These are phyloP conservation scores for Hylia prasina DNA, from an alignment of 2,113 vertebrate genomes.

Conservation along the genomic window DNA sequence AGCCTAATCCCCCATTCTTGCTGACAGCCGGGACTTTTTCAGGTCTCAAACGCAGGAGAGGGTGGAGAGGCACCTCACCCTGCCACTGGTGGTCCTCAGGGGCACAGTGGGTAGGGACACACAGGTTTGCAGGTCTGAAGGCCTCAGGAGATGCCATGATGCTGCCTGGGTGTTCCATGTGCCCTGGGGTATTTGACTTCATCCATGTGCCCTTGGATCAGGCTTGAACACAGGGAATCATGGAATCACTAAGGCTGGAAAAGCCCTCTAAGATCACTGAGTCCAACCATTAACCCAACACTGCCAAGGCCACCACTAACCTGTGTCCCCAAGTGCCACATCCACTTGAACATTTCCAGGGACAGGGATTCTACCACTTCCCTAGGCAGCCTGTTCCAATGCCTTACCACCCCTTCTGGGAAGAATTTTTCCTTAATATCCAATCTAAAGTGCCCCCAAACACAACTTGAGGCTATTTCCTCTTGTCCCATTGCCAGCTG, in stretches of 20 bases:
- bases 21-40: background rate
- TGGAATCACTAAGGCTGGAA: background rate
- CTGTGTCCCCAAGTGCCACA: background rate
- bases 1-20: background rate
- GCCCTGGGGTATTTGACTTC: background rate
- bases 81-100: background rate
- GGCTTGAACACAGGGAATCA: background rate
- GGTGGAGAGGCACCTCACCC: background rate
- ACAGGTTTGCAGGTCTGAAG: background rate
- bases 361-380: background rate
- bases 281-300: background rate
- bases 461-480: background rate
- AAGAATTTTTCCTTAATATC: background rate
- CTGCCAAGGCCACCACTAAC: background rate
- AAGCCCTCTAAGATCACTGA: background rate
- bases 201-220: background rate
- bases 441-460: background rate
- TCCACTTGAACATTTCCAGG: background rate
- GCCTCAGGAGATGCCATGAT: background rate
- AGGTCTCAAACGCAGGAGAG: background rate
- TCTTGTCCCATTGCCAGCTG: background rate
- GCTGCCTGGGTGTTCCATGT: rapidly evolving
- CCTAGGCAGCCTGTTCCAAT: background rate
- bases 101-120: rapidly evolving
- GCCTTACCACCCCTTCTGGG: background rate